These are phyloP conservation scores for Colaptes auratus DNA, from an alignment of 2,113 vertebrate genomes.

Conservation along the genomic window DNA sequence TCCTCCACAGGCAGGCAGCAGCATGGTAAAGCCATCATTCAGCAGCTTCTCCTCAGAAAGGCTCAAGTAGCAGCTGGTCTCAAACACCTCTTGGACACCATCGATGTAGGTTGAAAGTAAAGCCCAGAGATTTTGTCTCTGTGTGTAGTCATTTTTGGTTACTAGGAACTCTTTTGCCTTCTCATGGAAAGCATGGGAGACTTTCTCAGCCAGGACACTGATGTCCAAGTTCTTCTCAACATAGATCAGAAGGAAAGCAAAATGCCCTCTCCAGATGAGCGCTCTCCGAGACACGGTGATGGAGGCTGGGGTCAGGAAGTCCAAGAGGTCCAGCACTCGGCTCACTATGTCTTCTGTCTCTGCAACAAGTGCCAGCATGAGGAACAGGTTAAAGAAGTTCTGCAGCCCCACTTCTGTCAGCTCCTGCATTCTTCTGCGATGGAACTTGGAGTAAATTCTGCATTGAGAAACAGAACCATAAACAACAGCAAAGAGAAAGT, in stretches of 20 bases:
- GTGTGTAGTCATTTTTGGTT: constrained; percentile 84
- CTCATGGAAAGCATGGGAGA: constrained; percentile 84
- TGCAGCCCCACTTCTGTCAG: constrained; percentile 90
- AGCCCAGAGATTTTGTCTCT: constrained; percentile 88
- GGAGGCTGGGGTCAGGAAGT: constrained; percentile 77
- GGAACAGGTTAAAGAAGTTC: constrained; percentile 91
- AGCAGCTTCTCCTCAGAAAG: constrained; percentile 93
- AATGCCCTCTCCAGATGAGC: constrained; percentile 90
- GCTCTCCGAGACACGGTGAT: constrained; percentile 73
- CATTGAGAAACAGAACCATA: not conserved
- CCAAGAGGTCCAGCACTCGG: constrained; percentile 85
- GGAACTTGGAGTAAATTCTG: constrained; percentile 97
- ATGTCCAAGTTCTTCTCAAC: constrained; percentile 90
- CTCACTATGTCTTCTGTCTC: constrained; percentile 89
- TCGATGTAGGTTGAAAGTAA: constrained; percentile 90
- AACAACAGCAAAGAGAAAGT: not conserved
- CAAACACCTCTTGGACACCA: constrained; percentile 91
- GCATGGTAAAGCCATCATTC: constrained; percentile 92
- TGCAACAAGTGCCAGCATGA: constrained; percentile 82
- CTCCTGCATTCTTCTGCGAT: constrained; percentile 91
- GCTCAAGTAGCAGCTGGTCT: constrained; percentile 84
- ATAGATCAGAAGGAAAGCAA: constrained; percentile 89
- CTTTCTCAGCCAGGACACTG: constrained; percentile 81
- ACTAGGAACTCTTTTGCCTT: constrained; percentile 93
- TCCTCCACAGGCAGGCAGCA: constrained; percentile 89